These are phyloP conservation scores for Camelus dromedarius DNA, from an alignment of 2,113 vertebrate species.

Conservation along the genomic window DNA sequence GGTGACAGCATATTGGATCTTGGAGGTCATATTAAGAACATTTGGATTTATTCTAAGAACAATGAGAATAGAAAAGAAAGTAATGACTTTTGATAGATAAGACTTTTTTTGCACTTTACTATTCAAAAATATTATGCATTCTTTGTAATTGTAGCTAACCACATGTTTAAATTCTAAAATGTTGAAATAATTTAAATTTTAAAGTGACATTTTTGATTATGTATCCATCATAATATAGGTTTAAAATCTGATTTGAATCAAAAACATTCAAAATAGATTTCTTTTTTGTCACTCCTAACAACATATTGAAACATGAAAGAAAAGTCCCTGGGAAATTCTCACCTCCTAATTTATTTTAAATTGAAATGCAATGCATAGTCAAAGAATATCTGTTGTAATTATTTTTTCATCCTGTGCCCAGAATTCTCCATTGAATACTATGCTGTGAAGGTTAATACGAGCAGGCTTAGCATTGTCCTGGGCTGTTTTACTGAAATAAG, in stretches of 20 bases:
- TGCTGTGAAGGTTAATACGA: neutral
- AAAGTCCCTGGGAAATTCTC: neutral
- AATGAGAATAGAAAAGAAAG: neutral
- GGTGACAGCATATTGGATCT: neutral
- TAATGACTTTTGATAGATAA: neutral
- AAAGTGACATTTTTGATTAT: neutral
- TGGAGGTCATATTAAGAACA: neutral
- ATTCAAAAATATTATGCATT: neutral
- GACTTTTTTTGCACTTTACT: neutral
- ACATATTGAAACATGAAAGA: neutral
- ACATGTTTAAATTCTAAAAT: constrained; percentile 32
- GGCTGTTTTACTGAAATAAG: neutral
- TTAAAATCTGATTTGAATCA: neutral
- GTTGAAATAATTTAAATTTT: constrained; percentile 38
- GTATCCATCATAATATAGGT: neutral
- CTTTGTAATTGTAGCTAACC: neutral
- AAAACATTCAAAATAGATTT: neutral
- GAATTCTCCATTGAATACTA: neutral
- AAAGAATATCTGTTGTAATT: neutral
- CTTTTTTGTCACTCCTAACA: neutral
- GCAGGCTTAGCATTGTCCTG: neutral
- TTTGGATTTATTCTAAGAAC: constrained; percentile 18
- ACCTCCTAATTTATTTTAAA: constrained; percentile 32
- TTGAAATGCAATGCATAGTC: neutral
- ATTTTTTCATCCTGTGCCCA: neutral